These are phyloP conservation scores for Chiloscyllium punctatum DNA, from an alignment of 2,797 vertebrate genomes.

Conservation along the genomic window DNA sequence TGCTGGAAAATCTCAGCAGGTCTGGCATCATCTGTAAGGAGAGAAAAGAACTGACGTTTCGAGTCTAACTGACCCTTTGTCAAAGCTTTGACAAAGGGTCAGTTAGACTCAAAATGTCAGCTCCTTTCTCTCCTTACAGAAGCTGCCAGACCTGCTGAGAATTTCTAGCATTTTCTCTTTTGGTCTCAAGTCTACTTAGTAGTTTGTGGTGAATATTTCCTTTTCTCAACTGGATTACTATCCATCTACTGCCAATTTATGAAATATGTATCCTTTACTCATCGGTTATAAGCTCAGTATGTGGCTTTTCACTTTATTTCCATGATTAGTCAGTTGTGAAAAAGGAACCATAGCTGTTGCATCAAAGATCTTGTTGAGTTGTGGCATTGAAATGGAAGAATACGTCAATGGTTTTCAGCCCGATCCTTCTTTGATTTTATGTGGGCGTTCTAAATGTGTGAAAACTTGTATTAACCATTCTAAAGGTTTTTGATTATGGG, in stretches of 20 bases:
- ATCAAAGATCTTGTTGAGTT: neutral
- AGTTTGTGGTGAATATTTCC: neutral
- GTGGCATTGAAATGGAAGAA: neutral
- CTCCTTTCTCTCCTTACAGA: too few relatives aligned
- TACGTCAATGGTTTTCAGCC: neutral
- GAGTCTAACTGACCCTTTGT: too few relatives aligned
- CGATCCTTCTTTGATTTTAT: neutral
- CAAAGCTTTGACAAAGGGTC: too few relatives aligned
- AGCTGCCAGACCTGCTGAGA: too few relatives aligned
- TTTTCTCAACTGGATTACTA: neutral
- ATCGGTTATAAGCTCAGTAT: neutral
- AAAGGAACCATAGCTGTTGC: neutral
- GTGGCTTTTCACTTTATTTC: neutral
- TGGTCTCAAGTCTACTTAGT: neutral
- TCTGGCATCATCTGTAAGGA: too few relatives aligned
- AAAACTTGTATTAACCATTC: neutral
- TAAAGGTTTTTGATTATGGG: neutral
- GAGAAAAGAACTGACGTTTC: too few relatives aligned
- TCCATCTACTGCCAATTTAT: neutral
- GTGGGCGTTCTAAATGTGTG: neutral
- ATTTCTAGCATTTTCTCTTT: too few relatives aligned
- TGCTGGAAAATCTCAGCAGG: too few relatives aligned
- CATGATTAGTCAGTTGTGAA: too few relatives aligned
- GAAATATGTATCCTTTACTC: neutral
- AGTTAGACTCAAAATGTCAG: too few relatives aligned